Base-by-base conservation (phyloP, 1,140 invertebrate species). In the Drosophila neocordata region DNA sequence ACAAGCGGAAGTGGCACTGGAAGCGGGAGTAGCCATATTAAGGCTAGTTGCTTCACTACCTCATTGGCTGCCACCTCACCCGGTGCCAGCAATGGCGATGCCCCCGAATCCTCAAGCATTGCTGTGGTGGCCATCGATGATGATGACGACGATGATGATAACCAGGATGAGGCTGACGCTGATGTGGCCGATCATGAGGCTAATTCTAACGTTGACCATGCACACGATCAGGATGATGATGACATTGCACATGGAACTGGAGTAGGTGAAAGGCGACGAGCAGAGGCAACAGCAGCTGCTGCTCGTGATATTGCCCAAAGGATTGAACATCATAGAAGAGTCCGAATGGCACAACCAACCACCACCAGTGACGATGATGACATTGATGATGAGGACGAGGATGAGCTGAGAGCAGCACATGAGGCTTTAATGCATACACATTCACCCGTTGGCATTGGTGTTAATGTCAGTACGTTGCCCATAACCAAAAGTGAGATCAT, bases 401-500 rank as follows among this genome's bases (percentile, higher is more conserved):
- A 67, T 2, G 69, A 53, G 58, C 56, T 74, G 31, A 61, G 56
- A 5, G 71, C 58, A 8, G 55, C 62, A 5, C 75, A 74, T 22
- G 74, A 77, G n/a, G 24, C 27, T 4, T n/a, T 67, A 56, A 31
- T 66, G 8, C 74, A 66, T 44, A 73, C 74, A 3, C 74, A 52
- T 52, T 52, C 51, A 52, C 74, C 7, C 22, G 65, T 56, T 27
- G 22, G 11, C n/a, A 15, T 37, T 5, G 72, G 37, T 35, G 34
- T 12, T n/a, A 18, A 8, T 48, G 41, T 24, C 52, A 8, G 35
- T 79, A 52, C 75, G 15, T n/a, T 68, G 35, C 65, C 80, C 56
- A 77, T 77, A 24, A 63, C 73, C 41, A 89, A 90, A 57, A 77
- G 58, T 18, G 89, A 90, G 44, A 67, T 85, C 52, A 53, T 85